Conservation (phyloP, 2,888 invertebrate genomes). For the Synanthedon myopaeformis region DNA sequence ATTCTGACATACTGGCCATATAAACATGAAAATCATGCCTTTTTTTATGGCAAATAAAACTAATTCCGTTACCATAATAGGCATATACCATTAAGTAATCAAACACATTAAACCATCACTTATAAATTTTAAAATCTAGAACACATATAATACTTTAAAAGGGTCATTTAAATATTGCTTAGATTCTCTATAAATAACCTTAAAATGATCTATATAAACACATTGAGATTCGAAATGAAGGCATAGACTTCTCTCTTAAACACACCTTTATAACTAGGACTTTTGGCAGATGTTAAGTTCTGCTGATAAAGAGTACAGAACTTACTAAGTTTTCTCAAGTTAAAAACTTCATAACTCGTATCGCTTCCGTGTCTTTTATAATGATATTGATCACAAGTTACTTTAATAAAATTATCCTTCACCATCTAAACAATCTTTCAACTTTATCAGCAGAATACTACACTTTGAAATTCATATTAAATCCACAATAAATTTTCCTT, state of each 20-base stretch:
- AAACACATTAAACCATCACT: no score
- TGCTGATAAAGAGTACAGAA: no score
- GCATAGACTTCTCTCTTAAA: constrained; percentile 28
- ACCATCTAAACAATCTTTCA: background rate
- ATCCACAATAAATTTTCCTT: no score
- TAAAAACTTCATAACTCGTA: background rate
- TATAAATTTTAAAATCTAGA: background rate
- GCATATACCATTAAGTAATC: no score
- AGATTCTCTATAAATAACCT: constrained; percentile 35
- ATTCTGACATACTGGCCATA: no score
- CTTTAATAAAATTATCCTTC: background rate
- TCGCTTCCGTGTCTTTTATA: background rate
- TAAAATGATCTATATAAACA: constrained; percentile 11
- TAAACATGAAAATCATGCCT: no score
- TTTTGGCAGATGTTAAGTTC: no score
- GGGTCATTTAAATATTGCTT: constrained; percentile 44
- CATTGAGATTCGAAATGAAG: constrained; percentile 24
- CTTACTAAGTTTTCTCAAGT: background rate
- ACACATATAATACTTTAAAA: background rate
- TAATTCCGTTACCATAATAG: no score
- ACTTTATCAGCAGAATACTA: background rate
- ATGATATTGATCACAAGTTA: background rate
- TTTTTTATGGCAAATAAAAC: no score
- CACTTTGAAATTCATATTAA: background rate
- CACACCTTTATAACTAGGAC: background rate